Conservation (phyloP, 2,888 invertebrate genomes). For the Phengaris arion region DNA sequence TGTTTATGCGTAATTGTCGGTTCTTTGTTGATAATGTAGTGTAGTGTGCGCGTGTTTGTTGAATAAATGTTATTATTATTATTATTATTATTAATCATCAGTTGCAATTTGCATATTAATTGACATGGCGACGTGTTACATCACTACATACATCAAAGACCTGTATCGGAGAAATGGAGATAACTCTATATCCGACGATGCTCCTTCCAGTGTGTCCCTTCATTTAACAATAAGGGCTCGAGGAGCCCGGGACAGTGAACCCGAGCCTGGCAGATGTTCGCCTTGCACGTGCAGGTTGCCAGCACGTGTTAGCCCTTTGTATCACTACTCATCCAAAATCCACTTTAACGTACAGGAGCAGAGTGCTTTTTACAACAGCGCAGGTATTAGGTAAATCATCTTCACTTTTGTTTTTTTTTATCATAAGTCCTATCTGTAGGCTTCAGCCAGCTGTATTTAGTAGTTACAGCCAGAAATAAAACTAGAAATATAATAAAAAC, state of each 20-base stretch:
- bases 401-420: not conserved
- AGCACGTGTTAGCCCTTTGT: constrained; percentile 45
- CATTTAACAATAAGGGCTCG: constrained; percentile 40
- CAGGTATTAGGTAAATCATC: not conserved
- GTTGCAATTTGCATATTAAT: not conserved
- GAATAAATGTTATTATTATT: no score
- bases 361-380: not conserved
- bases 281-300: constrained; percentile 52
- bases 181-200: constrained; percentile 1
- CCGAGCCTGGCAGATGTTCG: constrained; percentile 53
- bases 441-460: not conserved
- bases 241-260: constrained; percentile 58
- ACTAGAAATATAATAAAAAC: no score
- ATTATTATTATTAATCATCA: no score
- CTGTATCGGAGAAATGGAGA: not conserved
- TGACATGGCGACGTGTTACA: not conserved
- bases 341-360: not conserved
- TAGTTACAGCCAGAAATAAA: not conserved
- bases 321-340: not conserved
- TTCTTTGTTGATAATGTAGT: no score
- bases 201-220: constrained; percentile 9
- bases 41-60: no score
- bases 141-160: not conserved
- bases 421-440: not conserved
- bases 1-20: no score